Evolutionary conservation across 2,888 invertebrate genomes (phyloP), one percentile per base, ranked within the genome.

Genomic region (Epinotia ramella): DNA sequence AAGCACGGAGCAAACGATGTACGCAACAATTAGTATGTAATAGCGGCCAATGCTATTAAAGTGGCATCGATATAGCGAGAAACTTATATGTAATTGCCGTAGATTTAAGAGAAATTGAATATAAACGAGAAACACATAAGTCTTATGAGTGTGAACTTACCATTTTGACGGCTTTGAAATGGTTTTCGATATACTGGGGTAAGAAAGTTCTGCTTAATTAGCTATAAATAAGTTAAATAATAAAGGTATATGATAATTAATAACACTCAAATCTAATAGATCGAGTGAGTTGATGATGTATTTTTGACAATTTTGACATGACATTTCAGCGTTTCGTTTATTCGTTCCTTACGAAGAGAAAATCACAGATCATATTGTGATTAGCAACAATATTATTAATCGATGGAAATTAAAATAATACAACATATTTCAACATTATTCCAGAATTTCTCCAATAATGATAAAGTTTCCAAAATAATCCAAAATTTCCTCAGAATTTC

Each of bases 261-360:
- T 18, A 46, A 24, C n/a, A 65, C 28, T 57, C 9, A 44, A 57
- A 44, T 7, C 24, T 28, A 28, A 28, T 28, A 64, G 64, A 24
- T 16, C 16, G 12, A 64, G 18, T 64, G 2, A 24, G 33, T 67
- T 40, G 40, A 57, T 53, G 53, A 3, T 1, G 60, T 12, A 44
- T 28, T 60, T 60, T 69, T 69, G 69, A 65, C 65, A 65, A 7
- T 46, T 46, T 6, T 9, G 1, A 28, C 28, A 59, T 18, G n/a
- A 46, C 65, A 49, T 46, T 24, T 64, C 64, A 46, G 60, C 69
- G 69, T 69, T 69, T 69, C 46, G 60, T 69, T 69, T 53, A 28
- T 28, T 16, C 6, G 7, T 33, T n/a, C n/a, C 7, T 46, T 65
- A 16, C 3, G 0, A 40, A 12, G 40, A 20, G 1, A 18, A 67